phyloP scores from a whole-genome alignment of 2,888 invertebrate species.

The Catocala sponsa region DNA sequence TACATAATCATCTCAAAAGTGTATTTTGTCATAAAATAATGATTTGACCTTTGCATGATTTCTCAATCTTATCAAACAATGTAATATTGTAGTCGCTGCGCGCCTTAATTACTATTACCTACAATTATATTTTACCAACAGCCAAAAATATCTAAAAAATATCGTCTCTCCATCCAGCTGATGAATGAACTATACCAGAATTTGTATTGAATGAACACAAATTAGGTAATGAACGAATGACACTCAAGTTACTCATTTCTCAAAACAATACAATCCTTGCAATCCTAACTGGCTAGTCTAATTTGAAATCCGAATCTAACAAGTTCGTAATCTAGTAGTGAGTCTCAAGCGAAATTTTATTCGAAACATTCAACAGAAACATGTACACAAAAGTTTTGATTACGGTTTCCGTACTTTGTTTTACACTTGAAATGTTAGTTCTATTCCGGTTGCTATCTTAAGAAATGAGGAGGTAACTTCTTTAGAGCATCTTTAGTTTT shows the following conservation, averaged over 20 bases:
- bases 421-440: no score
- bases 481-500: no score
- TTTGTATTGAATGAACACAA: constrained; percentile 8
- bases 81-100: no score
- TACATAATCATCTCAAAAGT: no score
- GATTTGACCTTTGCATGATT: no score
- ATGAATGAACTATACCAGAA: constrained; percentile 1
- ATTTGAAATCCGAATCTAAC: constrained; percentile 1
- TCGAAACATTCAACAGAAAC: not conserved
- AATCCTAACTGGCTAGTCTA: not conserved
- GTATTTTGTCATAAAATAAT: not conserved
- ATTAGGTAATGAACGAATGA: constrained; percentile 8
- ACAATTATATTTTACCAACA: no score
- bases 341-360: not conserved
- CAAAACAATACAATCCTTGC: constrained; percentile 7
- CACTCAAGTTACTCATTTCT: constrained; percentile 1
- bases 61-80: no score
- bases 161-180: no score
- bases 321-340: not conserved
- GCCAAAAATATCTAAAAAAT: no score
- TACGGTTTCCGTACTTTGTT: not conserved
- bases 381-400: not conserved
- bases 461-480: no score
- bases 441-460: no score
- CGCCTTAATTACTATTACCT: no score